phyloP scores from a whole-genome alignment of 2,797 vertebrate species.

The Labroides dimidiatus region DNA sequence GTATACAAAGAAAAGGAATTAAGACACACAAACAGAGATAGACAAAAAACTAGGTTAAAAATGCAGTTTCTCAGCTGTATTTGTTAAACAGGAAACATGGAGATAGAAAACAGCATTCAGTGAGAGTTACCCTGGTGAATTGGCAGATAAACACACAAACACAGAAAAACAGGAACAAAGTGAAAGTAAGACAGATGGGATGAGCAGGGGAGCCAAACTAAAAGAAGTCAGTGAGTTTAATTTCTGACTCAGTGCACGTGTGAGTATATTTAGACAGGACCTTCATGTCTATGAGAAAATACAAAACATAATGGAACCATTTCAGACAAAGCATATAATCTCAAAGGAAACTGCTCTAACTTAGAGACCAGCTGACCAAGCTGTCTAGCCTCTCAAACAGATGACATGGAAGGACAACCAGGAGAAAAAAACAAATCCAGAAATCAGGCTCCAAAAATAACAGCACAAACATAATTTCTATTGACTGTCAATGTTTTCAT shows the following conservation, averaged over 20 bases:
- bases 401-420: neutral
- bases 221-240: conserved; percentile 5
- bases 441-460: too few relatives aligned
- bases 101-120: conserved; percentile 62
- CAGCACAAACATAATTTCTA: too few relatives aligned
- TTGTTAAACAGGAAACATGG: conserved; percentile 63
- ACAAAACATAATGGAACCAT: neutral
- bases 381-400: conserved; percentile 5
- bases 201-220: neutral
- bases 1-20: neutral
- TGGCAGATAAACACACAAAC: conserved; percentile 42
- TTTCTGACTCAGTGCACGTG: neutral
- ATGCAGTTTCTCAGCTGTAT: conserved; percentile 60
- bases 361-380: neutral
- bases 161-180: conserved; percentile 36
- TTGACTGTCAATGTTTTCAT: too few relatives aligned
- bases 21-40: conserved; percentile 20
- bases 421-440: too few relatives aligned
- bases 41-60: conserved; percentile 41
- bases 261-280: conserved; percentile 1
- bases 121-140: conserved; percentile 40
- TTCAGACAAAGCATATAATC: neutral
- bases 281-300: conserved; percentile 12
- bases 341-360: neutral
- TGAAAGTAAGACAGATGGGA: conserved; percentile 10